Evolutionary conservation across 2,113 vertebrate genomes (phyloP).

Genomic region (Phrynosoma blainvillii): DNA sequence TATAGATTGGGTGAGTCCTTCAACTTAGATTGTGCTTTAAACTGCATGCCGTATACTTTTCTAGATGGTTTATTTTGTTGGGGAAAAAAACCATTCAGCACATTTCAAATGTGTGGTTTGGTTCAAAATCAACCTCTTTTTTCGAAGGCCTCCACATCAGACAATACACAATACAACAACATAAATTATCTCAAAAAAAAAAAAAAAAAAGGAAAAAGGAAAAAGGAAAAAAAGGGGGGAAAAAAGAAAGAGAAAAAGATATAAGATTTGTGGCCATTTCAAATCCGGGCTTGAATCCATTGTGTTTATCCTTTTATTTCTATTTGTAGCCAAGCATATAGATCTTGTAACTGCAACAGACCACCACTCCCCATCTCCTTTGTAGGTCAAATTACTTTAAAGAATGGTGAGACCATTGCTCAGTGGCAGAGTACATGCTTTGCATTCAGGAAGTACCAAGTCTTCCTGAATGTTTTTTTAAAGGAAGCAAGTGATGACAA

Average conservation of each 20-base stretch:
- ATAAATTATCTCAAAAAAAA: constrained; percentile 5
- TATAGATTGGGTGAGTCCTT: constrained; percentile 59
- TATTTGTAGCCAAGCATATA: constrained; percentile 24
- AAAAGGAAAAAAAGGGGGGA: no score
- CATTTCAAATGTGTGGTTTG: constrained; percentile 61
- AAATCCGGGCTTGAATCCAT: neutral
- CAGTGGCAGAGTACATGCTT: neutral
- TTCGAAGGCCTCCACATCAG: constrained; percentile 28
- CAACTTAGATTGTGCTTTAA: constrained; percentile 27
- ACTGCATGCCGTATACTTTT: constrained; percentile 55
- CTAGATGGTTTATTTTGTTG: constrained; percentile 27
- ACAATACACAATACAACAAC: constrained; percentile 7
- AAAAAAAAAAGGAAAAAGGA: no score
- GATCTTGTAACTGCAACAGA: neutral
- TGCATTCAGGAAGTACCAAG: neutral
- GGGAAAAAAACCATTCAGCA: neutral
- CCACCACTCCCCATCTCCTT: neutral
- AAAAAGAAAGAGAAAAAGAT: neutral
- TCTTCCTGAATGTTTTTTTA: neutral
- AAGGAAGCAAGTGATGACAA: neutral
- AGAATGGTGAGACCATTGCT: neutral
- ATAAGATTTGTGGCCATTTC: neutral
- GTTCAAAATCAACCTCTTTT: constrained; percentile 48
- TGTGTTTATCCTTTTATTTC: neutral
- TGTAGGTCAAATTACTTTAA: neutral